Base-by-base conservation (phyloP, 2,888 invertebrate species). In the Nasonia oneida region DNA sequence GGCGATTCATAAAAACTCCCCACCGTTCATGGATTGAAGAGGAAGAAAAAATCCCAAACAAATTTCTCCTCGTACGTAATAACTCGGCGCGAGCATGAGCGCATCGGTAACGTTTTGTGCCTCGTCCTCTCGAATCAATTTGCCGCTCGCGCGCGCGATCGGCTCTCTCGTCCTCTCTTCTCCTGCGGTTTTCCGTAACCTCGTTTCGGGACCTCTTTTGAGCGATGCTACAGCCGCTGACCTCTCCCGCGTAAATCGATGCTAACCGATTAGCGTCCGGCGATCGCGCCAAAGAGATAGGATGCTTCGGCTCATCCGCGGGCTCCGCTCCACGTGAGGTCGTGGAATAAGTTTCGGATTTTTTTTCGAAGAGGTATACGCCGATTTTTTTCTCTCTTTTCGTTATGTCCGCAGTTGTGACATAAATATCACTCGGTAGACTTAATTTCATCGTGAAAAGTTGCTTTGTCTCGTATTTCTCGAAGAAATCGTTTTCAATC, bases 171-270 rank as follows among this genome's bases (percentile, higher is more conserved):
- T 23, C 18, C 71, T 67, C 64, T 37, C 88, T 88, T 85, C 50
- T 70, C 64, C 82, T 82, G 80, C 67, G 84, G 84, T 84, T 84
- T 80, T 84, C 84, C 84, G 82, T 71, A 78, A 81, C 85, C 85
- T 67, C 81, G 81, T 78, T 85, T 77, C 64, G 76, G 71, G 84
- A 67, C 84, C 84, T 79, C 84, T 64, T 84, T 84, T 39, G 39
- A 29, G 50, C 23, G 8, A 29, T 29, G 18, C 37, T 73, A 47
- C 47, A 15, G 70, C 23, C n/a, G 76, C 70, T 83, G 76, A 83
- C 76, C 82, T 83, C 70, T 70, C 70, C 64, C 77, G 50, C 29
- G 76, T 74, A 75, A 81, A 77, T 85, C 85, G 77, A 85, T 85
- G 81, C 73, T 81, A 61, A 77, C 81, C 85, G 81, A 85, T 85